These are phyloP conservation scores for Drosophila phalerata DNA, from an alignment of 2,888 invertebrate species.

Conservation along the genomic window DNA sequence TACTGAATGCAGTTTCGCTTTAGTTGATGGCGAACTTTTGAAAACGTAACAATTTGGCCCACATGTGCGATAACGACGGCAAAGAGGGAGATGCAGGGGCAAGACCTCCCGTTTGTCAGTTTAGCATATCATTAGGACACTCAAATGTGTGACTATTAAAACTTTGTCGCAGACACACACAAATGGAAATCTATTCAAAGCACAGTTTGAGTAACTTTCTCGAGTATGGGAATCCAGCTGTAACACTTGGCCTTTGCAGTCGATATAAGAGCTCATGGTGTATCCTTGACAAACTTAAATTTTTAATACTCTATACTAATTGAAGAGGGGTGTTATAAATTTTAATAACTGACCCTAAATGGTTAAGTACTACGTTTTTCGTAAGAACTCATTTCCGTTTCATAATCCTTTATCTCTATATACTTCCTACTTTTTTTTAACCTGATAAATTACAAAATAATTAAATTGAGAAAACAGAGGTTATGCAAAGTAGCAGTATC, in stretches of 20 bases:
- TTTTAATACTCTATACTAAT: background rate
- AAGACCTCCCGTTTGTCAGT: slow-evolving; percentile 63
- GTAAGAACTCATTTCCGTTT: too few relatives aligned
- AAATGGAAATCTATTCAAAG: slow-evolving; percentile 45
- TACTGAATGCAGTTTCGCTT: slow-evolving; percentile 8
- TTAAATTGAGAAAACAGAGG: too few relatives aligned
- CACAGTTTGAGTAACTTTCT: slow-evolving; percentile 47
- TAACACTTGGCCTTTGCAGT: slow-evolving; percentile 14
- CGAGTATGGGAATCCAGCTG: slow-evolving; percentile 49
- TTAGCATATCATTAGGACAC: slow-evolving; percentile 76
- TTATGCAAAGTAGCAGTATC: too few relatives aligned
- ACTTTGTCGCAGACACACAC: slow-evolving; percentile 50
- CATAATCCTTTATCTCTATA: too few relatives aligned
- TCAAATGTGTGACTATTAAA: slow-evolving; percentile 77
- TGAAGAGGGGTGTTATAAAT: background rate
- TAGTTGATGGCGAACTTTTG: slow-evolving; percentile 42
- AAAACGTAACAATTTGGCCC: slow-evolving; percentile 49
- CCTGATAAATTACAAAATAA: too few relatives aligned
- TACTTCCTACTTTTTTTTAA: too few relatives aligned
- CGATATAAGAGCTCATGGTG: slow-evolving; percentile 11
- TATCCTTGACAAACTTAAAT: slow-evolving; percentile 34
- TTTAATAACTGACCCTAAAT: background rate
- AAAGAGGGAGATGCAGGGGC: slow-evolving; percentile 7
- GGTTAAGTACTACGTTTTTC: too few relatives aligned
- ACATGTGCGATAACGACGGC: slow-evolving; percentile 3